Conservation (phyloP, 2,113 vertebrate species). For the Otocyon megalotis region DNA sequence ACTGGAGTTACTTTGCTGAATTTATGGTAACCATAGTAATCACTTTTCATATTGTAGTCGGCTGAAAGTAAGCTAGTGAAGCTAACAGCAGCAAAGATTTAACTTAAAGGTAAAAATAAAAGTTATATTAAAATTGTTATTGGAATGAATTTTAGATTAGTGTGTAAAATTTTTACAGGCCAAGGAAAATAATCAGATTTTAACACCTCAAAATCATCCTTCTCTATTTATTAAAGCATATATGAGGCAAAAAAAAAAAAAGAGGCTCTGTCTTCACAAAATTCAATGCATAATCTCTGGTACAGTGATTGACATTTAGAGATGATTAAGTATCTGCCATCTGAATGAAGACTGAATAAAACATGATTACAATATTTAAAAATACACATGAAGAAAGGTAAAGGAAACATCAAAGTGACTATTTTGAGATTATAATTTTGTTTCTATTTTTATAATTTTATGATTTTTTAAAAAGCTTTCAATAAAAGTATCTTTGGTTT, state of each 20-base stretch:
- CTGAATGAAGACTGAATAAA: background rate
- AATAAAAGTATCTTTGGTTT: background rate
- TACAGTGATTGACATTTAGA: background rate
- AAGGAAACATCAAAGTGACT: background rate
- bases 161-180: background rate
- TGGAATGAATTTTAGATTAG: conserved; percentile 10
- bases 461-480: background rate
- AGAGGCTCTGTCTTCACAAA: background rate
- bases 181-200: conserved; percentile 8
- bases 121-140: background rate
- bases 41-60: background rate
- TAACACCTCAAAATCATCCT: conserved; percentile 16
- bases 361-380: background rate
- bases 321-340: background rate
- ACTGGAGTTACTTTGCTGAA: background rate
- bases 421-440: background rate
- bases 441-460: background rate
- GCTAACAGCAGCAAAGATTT: conserved; percentile 18
- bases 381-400: background rate
- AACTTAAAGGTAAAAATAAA: conserved; percentile 38
- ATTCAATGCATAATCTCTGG: background rate
- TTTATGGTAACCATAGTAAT: conserved; percentile 5
- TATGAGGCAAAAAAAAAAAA: background rate
- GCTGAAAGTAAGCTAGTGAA: background rate
- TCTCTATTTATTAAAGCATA: background rate